phyloP scores from a whole-genome alignment of 2,113 vertebrate species.

The Chaetorhynchus papuensis region DNA sequence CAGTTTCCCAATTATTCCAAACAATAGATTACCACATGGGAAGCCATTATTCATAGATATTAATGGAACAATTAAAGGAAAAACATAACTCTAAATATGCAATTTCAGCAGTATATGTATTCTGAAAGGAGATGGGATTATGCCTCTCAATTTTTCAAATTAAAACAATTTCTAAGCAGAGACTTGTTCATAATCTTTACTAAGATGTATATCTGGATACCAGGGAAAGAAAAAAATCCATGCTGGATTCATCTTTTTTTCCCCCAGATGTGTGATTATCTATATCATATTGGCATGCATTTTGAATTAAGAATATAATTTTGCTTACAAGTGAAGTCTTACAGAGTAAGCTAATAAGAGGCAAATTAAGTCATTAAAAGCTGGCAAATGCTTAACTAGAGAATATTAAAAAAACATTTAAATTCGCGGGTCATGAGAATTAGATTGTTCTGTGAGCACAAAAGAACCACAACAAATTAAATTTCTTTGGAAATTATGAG shows the following conservation, averaged over 20 bases:
- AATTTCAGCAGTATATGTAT: neutral
- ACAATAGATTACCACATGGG: neutral
- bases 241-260: neutral
- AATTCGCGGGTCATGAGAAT: neutral
- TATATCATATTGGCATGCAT: neutral
- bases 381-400: neutral
- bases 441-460: neutral
- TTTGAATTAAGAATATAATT: neutral
- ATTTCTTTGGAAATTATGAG: neutral
- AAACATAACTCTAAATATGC: neutral
- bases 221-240: neutral
- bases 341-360: neutral
- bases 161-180: neutral
- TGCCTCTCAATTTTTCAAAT: neutral
- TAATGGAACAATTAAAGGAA: neutral
- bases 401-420: neutral
- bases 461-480: neutral
- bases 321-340: neutral
- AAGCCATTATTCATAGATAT: constrained; percentile 3
- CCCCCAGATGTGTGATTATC: neutral
- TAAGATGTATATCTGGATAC: neutral
- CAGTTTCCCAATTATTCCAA: neutral
- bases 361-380: neutral
- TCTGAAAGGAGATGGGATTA: neutral
- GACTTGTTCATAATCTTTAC: neutral